phyloP scores from a whole-genome alignment of 2,888 invertebrate genomes.

The Teleiodes luculella region DNA sequence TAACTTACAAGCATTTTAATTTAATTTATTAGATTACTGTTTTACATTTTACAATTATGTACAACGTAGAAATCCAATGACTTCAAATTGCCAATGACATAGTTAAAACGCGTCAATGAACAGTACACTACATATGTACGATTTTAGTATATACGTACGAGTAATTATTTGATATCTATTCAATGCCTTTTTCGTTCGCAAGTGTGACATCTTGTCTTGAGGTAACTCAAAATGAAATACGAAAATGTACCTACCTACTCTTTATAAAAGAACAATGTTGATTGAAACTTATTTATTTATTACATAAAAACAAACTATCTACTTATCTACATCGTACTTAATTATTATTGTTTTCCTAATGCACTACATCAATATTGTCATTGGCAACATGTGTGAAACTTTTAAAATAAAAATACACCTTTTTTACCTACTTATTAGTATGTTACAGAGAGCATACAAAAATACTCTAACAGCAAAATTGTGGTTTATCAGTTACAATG shows the following conservation, averaged over 20 bases:
- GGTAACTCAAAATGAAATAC: no score
- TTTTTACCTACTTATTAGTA: neutral
- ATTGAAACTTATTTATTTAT: neutral
- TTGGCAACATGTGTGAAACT: slow-evolving; percentile 53
- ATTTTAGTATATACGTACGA: no score
- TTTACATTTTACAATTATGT: slow-evolving; percentile 3
- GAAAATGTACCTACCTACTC: no score
- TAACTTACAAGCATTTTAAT: slow-evolving; percentile 25
- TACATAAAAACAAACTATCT: slow-evolving; percentile 4
- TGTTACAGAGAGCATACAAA: slow-evolving; percentile 57
- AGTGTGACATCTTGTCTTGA: no score
- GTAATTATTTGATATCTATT: neutral
- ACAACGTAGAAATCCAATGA: slow-evolving; percentile 26
- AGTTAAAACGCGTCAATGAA: slow-evolving; percentile 2
- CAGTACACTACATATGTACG: neutral
- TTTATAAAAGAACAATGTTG: no score
- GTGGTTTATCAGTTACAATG: neutral
- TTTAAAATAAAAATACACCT: neutral
- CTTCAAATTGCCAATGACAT: slow-evolving; percentile 57
- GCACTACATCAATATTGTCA: slow-evolving; percentile 49
- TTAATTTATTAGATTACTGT: slow-evolving; percentile 11
- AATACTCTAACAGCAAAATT: slow-evolving; percentile 38
- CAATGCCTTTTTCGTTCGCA: no score
- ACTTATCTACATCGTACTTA: slow-evolving; percentile 11
- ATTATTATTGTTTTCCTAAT: slow-evolving; percentile 20